phyloP scores from a whole-genome alignment of 2,888 invertebrate genomes.

The Melanophora roralis region DNA sequence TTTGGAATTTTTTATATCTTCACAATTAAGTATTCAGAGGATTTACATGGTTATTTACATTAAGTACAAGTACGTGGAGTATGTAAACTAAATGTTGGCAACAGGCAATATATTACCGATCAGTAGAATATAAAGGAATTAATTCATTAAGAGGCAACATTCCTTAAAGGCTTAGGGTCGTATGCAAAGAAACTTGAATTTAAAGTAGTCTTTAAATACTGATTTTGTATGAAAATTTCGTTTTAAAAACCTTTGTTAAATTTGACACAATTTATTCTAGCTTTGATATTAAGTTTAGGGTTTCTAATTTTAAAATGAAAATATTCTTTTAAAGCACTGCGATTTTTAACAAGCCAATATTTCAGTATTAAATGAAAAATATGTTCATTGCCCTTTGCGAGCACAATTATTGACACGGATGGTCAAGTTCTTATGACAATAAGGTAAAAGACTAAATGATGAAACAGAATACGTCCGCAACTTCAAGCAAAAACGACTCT shows the following conservation, averaged over 20 bases:
- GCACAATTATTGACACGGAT: slow-evolving; percentile 55
- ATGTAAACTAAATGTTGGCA: background rate
- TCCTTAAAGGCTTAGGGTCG: too few relatives aligned
- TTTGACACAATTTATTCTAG: too few relatives aligned
- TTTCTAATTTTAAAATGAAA: background rate
- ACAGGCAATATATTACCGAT: background rate
- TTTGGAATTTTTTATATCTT: slow-evolving; percentile 4
- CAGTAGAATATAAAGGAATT: background rate
- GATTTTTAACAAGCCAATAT: background rate
- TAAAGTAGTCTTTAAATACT: too few relatives aligned
- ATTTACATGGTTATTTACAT: slow-evolving; percentile 35
- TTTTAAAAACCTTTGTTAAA: too few relatives aligned
- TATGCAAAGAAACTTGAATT: too few relatives aligned
- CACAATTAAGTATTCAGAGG: background rate
- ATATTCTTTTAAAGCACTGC: slow-evolving; percentile 5
- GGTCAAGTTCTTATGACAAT: slow-evolving; percentile 24
- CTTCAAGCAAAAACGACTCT: too few relatives aligned
- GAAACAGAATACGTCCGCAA: too few relatives aligned
- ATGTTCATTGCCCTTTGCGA: slow-evolving; percentile 28
- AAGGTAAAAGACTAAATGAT: background rate
- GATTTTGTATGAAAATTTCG: too few relatives aligned
- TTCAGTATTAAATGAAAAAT: background rate
- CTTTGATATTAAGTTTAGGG: too few relatives aligned
- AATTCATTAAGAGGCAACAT: background rate
- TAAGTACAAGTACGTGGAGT: background rate